Conservation (phyloP, 2,797 vertebrate species). For the Clarias platycephalus region DNA sequence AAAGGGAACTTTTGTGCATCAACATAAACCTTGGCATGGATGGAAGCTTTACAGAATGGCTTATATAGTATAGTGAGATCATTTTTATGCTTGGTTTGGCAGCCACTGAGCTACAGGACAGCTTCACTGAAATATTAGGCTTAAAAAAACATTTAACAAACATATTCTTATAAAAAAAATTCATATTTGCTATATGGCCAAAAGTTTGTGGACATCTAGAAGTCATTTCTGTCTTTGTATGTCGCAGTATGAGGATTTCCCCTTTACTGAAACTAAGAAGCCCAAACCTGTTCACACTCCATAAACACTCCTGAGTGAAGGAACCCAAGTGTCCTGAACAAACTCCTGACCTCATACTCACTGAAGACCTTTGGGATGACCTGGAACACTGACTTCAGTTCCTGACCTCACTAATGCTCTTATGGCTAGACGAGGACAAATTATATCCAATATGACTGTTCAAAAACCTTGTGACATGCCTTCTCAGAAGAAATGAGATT, state of each 20-base stretch:
- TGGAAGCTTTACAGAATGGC: neutral
- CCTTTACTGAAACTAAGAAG: neutral
- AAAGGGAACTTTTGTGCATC: neutral
- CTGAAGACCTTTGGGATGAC: neutral
- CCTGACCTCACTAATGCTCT: neutral
- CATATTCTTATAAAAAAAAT: neutral
- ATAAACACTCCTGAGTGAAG: too few species aligned
- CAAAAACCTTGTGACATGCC: neutral
- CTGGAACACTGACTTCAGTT: neutral
- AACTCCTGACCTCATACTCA: neutral
- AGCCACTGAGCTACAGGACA: neutral
- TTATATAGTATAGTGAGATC: neutral
- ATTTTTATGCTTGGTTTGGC: neutral
- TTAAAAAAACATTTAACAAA: neutral
- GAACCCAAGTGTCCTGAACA: neutral
- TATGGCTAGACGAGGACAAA: neutral
- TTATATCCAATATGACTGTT: neutral
- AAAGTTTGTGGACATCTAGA: neutral
- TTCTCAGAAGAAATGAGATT: neutral
- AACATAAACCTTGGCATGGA: neutral
- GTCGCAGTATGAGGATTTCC: neutral
- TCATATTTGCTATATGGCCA: neutral
- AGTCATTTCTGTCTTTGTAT: neutral
- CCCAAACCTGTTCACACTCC: neutral
- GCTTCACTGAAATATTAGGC: neutral